Conservation (phyloP, 2,113 vertebrate genomes). For the Bufo bufo region DNA sequence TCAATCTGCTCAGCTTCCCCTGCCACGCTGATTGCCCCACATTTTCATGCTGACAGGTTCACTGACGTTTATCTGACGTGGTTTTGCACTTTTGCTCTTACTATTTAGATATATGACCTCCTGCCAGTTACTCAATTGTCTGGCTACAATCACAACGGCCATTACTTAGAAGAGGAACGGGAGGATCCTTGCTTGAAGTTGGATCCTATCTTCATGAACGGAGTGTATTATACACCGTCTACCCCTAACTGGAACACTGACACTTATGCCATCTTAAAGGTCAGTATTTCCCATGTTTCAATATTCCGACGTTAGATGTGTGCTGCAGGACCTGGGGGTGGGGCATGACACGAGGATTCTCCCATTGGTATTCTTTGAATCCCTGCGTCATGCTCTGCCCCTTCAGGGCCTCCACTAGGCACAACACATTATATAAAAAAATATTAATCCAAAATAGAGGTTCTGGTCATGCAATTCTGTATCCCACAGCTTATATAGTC, state of each 20-base stretch:
- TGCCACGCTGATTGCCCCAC: no score
- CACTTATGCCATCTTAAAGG: constrained; percentile 67
- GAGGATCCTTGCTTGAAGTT: constrained; percentile 62
- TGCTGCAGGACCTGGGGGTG: not conserved
- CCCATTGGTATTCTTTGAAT: no score
- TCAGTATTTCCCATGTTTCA: constrained; percentile 53
- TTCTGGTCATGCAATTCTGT: no score
- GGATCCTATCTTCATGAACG: constrained; percentile 69
- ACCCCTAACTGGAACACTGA: constrained; percentile 65
- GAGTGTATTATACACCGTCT: constrained; percentile 70
- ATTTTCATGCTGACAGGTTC: no score
- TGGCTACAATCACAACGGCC: constrained; percentile 70
- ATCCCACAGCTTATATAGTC: no score
- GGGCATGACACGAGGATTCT: no score
- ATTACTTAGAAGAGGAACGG: constrained; percentile 59
- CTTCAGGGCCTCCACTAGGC: no score
- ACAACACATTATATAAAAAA: no score
- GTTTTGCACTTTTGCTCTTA: not conserved
- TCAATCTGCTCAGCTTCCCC: no score
- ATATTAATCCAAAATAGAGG: no score
- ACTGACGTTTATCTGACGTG: no score
- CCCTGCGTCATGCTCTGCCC: no score
- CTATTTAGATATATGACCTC: constrained; percentile 72
- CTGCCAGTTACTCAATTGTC: constrained; percentile 72
- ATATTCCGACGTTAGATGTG: not conserved